phyloP scores from a whole-genome alignment of 2,797 vertebrate genomes.

The Rhinichthys osculus region DNA sequence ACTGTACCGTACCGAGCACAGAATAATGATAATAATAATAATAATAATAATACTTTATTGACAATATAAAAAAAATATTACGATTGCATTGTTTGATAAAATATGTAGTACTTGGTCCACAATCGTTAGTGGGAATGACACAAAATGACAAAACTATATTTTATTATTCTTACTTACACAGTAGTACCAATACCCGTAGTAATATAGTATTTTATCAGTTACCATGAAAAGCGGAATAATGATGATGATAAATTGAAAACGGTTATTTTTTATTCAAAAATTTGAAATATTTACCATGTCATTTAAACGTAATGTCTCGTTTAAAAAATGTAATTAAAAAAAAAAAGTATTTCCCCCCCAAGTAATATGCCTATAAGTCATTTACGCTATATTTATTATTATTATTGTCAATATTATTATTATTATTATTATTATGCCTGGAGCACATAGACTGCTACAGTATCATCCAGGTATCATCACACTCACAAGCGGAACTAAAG shows the following conservation, averaged over 20 bases:
- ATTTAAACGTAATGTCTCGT: no score
- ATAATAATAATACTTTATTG: neutral
- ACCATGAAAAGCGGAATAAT: neutral
- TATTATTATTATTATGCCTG: no score
- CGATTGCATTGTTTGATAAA: neutral
- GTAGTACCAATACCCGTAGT: neutral
- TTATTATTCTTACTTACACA: neutral
- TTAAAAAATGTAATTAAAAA: no score
- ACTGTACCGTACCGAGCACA: neutral
- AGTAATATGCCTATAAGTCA: no score
- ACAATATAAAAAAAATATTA: neutral
- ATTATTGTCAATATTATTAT: no score
- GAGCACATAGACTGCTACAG: no score
- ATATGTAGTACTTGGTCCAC: no score
- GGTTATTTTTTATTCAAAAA: neutral
- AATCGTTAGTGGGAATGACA: no score
- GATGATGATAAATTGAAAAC: neutral
- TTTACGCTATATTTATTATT: no score
- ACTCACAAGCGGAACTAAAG: slow-evolving; percentile 44
- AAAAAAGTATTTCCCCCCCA: no score
- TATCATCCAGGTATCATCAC: neutral
- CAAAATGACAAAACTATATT: neutral
- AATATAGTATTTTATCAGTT: neutral
- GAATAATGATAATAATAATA: neutral
- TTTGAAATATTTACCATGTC: neutral